phyloP scores from a whole-genome alignment of 2,113 vertebrate species.

The Scomber scombrus region DNA sequence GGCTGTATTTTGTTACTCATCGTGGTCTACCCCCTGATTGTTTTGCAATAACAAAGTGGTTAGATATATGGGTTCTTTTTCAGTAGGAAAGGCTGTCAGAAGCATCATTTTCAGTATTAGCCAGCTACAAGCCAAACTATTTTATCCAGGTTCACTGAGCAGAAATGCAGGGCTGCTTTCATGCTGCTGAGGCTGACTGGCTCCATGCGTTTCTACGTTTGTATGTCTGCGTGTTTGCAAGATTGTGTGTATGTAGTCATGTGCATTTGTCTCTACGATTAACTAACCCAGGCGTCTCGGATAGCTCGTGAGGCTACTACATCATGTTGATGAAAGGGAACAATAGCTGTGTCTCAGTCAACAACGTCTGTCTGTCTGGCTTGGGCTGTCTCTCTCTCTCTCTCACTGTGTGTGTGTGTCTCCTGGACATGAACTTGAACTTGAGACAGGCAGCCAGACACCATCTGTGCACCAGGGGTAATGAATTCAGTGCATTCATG shows the following conservation, averaged over 20 bases:
- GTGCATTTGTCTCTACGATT: slow-evolving; percentile 42
- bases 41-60: slow-evolving; percentile 25
- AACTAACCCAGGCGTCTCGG: slow-evolving; percentile 50
- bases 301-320: slow-evolving; percentile 54
- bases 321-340: slow-evolving; percentile 76
- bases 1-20: slow-evolving; percentile 29
- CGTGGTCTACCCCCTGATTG: slow-evolving; percentile 7
- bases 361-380: slow-evolving; percentile 80
- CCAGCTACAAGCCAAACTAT: slow-evolving; percentile 15
- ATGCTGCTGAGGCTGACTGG: slow-evolving; percentile 5
- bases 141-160: slow-evolving; percentile 20
- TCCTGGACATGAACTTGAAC: slow-evolving; percentile 86
- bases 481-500: slow-evolving; percentile 85
- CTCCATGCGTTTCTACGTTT: slow-evolving; percentile 33
- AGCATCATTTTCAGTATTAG: slow-evolving; percentile 29
- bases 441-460: slow-evolving; percentile 85
- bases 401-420: slow-evolving; percentile 55
- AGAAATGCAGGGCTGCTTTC: slow-evolving; percentile 18
- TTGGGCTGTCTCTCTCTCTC: slow-evolving; percentile 64
- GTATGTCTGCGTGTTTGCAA: slow-evolving; percentile 28
- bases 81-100: slow-evolving; percentile 16
- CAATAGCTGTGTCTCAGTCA: slow-evolving; percentile 78
- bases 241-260: slow-evolving; percentile 22
- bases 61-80: slow-evolving; percentile 5
- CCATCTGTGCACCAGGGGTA: slow-evolving; percentile 83